phyloP scores from a whole-genome alignment of 2,888 invertebrate genomes.

The Trachelus troglodyta region DNA sequence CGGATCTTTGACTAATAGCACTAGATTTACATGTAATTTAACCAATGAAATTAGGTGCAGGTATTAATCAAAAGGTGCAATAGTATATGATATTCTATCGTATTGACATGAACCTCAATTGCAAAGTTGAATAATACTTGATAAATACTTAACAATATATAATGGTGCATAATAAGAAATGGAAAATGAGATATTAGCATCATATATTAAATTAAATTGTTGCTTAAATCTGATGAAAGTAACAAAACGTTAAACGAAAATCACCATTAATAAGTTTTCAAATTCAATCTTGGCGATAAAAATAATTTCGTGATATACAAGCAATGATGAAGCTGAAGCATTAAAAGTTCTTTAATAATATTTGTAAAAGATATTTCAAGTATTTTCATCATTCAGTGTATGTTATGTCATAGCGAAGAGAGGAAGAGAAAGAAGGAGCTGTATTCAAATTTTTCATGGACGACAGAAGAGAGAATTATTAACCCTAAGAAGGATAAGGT shows the following conservation, averaged over 20 bases:
- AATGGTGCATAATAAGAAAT: neutral
- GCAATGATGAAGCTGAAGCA: conserved; percentile 16
- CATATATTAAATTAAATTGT: neutral
- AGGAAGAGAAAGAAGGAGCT: conserved; percentile 40
- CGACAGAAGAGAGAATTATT: conserved; percentile 59
- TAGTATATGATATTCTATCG: conserved; percentile 32
- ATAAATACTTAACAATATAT: neutral
- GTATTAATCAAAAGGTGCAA: conserved; percentile 20
- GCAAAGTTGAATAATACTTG: neutral
- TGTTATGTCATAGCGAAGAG: conserved; percentile 47
- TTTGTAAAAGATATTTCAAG: conserved; percentile 55
- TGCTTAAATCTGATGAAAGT: conserved; percentile 1
- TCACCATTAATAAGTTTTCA: neutral
- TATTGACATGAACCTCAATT: conserved; percentile 23
- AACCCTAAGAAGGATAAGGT: conserved; percentile 59
- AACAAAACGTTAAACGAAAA: conserved; percentile 11
- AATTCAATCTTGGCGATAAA: conserved; percentile 10
- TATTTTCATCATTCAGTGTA: conserved; percentile 51
- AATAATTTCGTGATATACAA: neutral
- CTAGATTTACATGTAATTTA: conserved; percentile 31
- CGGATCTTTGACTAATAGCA: conserved; percentile 30
- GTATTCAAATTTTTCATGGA: conserved; percentile 56
- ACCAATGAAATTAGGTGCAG: conserved; percentile 36
- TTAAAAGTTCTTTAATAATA: conserved; percentile 47
- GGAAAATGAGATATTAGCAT: neutral